phyloP scores from a whole-genome alignment of 2,888 invertebrate species.

The Phrixothrix hirtus region DNA sequence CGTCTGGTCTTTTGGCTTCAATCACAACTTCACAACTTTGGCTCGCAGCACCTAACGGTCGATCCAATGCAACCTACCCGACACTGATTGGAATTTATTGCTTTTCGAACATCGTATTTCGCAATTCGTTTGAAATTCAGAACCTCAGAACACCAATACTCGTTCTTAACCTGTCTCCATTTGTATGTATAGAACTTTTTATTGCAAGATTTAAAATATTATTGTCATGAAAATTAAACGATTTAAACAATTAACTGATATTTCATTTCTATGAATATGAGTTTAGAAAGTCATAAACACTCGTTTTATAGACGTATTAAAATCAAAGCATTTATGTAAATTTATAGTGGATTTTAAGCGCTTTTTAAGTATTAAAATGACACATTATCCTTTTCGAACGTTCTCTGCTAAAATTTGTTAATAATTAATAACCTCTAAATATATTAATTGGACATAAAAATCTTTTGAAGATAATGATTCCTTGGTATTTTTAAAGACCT shows the following conservation, averaged over 20 bases:
- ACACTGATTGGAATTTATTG: slow-evolving; percentile 52
- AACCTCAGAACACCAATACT: slow-evolving; percentile 6
- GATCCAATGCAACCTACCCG: slow-evolving; percentile 45
- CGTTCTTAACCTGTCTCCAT: neutral
- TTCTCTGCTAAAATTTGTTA: no score
- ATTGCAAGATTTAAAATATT: neutral
- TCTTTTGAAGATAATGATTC: no score
- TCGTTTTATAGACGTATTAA: neutral
- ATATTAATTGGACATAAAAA: no score
- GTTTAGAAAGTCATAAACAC: neutral
- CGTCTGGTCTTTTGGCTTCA: slow-evolving; percentile 33
- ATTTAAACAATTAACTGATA: no score
- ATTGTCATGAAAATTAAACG: neutral
- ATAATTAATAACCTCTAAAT: no score
- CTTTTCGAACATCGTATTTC: slow-evolving; percentile 47
- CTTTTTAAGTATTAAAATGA: no score
- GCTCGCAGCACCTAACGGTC: slow-evolving; percentile 40
- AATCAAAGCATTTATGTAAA: neutral
- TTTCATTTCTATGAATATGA: neutral
- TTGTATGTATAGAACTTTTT: neutral
- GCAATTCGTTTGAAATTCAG: slow-evolving; percentile 38
- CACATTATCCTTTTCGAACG: no score
- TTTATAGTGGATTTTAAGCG: no score
- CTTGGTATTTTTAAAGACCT: no score
- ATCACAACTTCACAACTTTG: slow-evolving; percentile 41